phyloP scores from a whole-genome alignment of 2,113 vertebrate genomes.

The Stigmatopora argus region DNA sequence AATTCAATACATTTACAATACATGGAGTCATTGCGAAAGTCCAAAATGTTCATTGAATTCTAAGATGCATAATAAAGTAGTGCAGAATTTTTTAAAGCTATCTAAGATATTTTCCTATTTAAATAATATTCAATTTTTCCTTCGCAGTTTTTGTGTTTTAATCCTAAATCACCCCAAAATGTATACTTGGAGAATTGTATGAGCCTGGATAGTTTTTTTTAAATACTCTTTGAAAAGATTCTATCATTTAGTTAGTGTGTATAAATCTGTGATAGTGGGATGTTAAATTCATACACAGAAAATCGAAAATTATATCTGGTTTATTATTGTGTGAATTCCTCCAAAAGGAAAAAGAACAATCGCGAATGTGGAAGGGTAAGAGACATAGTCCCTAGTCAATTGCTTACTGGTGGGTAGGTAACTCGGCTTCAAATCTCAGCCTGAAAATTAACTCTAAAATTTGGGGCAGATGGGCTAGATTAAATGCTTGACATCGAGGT shows the following conservation, averaged over 20 bases:
- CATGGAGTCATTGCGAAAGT: too few species aligned
- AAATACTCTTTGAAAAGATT: too few species aligned
- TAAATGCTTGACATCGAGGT: conserved; percentile 11
- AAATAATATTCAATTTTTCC: not conserved
- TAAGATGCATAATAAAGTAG: not conserved
- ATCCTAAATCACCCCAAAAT: too few species aligned
- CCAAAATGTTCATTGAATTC: too few species aligned
- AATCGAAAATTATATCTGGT: too few species aligned
- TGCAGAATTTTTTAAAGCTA: not conserved
- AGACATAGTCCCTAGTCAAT: conserved; percentile 54
- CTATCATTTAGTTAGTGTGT: too few species aligned
- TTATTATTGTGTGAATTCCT: conserved; percentile 54
- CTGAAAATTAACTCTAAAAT: conserved; percentile 63
- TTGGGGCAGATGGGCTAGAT: conserved; percentile 34
- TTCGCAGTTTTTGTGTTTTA: conserved; percentile 10
- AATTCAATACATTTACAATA: too few species aligned
- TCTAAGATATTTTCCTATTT: not conserved
- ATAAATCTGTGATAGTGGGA: too few species aligned
- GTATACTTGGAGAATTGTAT: too few species aligned
- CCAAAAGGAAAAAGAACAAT: conserved; percentile 66
- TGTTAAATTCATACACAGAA: too few species aligned
- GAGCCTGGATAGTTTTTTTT: too few species aligned
- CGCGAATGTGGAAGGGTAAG: conserved; percentile 68
- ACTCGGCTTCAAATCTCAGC: conserved; percentile 58
- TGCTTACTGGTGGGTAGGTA: conserved; percentile 56